These are phyloP conservation scores for Chiloscyllium punctatum DNA, from an alignment of 2,797 vertebrate species.

Conservation along the genomic window DNA sequence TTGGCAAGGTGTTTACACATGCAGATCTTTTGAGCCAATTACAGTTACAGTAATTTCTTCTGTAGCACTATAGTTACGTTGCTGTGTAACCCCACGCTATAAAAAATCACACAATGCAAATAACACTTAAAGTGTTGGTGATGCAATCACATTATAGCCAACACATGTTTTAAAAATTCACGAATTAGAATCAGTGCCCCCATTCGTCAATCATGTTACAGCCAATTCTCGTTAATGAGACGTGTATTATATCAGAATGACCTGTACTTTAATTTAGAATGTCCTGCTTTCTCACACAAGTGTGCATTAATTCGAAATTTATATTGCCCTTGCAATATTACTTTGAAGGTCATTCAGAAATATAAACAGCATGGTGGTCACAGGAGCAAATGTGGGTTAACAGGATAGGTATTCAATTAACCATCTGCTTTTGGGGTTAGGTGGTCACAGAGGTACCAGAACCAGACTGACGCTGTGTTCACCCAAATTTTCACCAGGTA, in stretches of 20 bases:
- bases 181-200: too few species aligned
- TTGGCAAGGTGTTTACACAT: background rate
- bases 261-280: background rate
- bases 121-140: too few species aligned
- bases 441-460: background rate
- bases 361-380: too few species aligned
- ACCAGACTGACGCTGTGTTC: background rate
- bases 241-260: too few species aligned
- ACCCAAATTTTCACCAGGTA: background rate
- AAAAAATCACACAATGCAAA: too few species aligned
- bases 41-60: background rate
- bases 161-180: too few species aligned
- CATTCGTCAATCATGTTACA: too few species aligned
- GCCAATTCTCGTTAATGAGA: too few species aligned
- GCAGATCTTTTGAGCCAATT: background rate
- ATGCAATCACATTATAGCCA: too few species aligned
- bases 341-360: background rate
- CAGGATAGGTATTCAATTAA: background rate
- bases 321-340: background rate
- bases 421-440: background rate
- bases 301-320: background rate
- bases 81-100: too few species aligned
- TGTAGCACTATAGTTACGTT: too few species aligned
- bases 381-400: background rate
- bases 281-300: background rate